phyloP scores from a whole-genome alignment of 2,113 vertebrate species.

The Limnothrissa miodon region DNA sequence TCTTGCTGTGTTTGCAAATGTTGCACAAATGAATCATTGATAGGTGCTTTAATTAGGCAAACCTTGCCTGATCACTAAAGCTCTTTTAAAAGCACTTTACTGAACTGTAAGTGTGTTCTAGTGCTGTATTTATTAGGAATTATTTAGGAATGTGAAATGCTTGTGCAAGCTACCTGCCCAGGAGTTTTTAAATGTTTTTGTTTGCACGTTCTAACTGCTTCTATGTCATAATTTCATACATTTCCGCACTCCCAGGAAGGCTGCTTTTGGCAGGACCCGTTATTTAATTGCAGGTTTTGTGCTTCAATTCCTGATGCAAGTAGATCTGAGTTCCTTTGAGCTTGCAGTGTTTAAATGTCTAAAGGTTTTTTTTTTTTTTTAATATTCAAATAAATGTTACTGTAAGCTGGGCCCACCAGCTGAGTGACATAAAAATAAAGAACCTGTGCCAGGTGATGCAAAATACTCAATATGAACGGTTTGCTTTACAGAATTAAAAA shows the following conservation, averaged over 20 bases:
- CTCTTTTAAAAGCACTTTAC: neutral
- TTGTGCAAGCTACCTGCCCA: neutral
- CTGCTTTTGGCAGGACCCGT: neutral
- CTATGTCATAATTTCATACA: neutral
- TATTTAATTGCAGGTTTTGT: constrained; percentile 8
- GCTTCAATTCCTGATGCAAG: neutral
- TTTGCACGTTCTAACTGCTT: neutral
- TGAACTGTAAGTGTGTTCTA: neutral
- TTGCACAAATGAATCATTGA: constrained; percentile 42
- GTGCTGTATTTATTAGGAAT: neutral
- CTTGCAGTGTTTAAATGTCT: neutral
- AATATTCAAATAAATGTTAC: neutral
- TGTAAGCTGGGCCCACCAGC: neutral
- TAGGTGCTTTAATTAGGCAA: constrained; percentile 40
- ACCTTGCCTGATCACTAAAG: constrained; percentile 19
- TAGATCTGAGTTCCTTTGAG: constrained; percentile 3
- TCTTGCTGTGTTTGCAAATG: constrained; percentile 41
- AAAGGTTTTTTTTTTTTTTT: neutral
- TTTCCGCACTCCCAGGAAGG: neutral
- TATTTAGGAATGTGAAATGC: neutral
- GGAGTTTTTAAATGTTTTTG: constrained; percentile 1
- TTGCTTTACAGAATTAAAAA: neutral
- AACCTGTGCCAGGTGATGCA: neutral
- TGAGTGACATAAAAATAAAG: neutral
- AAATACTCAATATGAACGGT: neutral